phyloP scores from a whole-genome alignment of 2,113 vertebrate species.

The Corydoras sp. region DNA sequence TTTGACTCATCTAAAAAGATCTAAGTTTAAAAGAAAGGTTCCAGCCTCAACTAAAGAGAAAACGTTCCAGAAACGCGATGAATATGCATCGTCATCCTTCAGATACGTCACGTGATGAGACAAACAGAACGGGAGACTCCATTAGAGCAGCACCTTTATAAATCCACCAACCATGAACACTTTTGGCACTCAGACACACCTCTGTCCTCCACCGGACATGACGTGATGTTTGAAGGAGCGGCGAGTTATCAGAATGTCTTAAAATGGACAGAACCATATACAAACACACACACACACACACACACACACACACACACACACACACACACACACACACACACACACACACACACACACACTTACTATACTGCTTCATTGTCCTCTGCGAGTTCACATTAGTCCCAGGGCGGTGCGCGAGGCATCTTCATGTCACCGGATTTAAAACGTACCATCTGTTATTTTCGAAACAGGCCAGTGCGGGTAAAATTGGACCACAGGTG shows the following conservation, averaged over 20 bases:
- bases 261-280: background rate
- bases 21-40: constrained; percentile 49
- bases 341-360: constrained; percentile 8
- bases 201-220: background rate
- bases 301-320: constrained; percentile 15
- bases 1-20: constrained; percentile 30
- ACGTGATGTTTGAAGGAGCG: too few species aligned
- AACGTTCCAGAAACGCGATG: constrained; percentile 46
- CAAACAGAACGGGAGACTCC: constrained; percentile 15
- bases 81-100: constrained; percentile 49
- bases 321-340: constrained; percentile 6
- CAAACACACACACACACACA: constrained; percentile 9
- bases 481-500: constrained; percentile 86
- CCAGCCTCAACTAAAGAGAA: constrained; percentile 57
- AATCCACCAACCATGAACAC: constrained; percentile 54
- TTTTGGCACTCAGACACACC: constrained; percentile 32
- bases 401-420: background rate
- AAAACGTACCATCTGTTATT: constrained; percentile 51
- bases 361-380: constrained; percentile 35
- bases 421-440: constrained; percentile 9
- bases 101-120: constrained; percentile 42
- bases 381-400: constrained; percentile 20
- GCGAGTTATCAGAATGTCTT: background rate
- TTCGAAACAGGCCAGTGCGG: constrained; percentile 82
- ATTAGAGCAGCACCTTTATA: constrained; percentile 58